phyloP scores from a whole-genome alignment of 23 tunicate species.

The Styela plicata region DNA sequence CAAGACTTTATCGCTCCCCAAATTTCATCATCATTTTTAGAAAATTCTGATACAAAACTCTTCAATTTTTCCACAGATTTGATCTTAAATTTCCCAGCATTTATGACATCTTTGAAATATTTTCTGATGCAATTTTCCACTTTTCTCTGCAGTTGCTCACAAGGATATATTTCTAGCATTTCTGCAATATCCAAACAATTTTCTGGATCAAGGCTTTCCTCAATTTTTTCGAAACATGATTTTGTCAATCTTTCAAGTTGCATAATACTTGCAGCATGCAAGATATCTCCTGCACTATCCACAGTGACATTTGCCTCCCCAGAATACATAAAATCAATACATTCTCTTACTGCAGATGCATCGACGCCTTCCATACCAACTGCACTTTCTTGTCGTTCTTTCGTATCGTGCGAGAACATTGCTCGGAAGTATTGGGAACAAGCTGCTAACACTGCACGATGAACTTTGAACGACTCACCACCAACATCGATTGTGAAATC shows the following conservation, averaged over 20 bases:
- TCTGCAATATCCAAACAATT: background rate
- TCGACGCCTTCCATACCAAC: background rate
- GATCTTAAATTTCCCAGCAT: background rate
- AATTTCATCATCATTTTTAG: background rate
- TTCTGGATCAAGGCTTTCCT: background rate
- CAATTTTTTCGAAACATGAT: background rate
- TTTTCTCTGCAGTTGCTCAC: background rate
- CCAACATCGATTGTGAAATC: background rate
- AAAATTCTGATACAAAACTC: background rate
- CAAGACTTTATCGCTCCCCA: background rate
- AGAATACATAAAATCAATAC: background rate
- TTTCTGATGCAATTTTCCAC: background rate
- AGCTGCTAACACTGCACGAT: background rate
- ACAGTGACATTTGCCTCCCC: background rate
- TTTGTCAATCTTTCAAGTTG: background rate
- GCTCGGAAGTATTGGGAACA: background rate
- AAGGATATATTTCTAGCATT: background rate
- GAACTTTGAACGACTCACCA: background rate
- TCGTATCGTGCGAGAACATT: background rate
- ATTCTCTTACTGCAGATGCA: background rate
- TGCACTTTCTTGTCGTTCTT: background rate
- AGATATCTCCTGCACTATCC: background rate
- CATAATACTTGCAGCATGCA: slow-evolving; percentile 5
- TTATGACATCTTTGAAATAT: background rate
- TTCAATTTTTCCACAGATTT: background rate